Base-by-base conservation (phyloP, 2,113 vertebrate species). In the Naja naja region DNA sequence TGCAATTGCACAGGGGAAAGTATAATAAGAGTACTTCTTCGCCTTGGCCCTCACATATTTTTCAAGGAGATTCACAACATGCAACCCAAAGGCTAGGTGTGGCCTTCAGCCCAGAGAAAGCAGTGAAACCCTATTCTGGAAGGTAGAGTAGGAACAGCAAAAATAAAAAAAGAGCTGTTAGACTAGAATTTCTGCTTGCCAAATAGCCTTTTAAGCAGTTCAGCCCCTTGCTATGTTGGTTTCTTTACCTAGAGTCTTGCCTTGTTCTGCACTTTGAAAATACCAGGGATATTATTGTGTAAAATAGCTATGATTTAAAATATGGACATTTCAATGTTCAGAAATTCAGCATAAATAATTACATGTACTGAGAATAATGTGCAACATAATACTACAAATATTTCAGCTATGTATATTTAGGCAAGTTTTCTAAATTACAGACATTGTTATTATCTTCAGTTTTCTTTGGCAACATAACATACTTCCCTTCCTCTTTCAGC, bases 401-500 rank as follows among this genome's bases (percentile, higher is more conserved):
- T 85, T 54, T 47, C 64, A 58, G 64, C n/a, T 30, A 27, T 69
- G 47, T 39, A 54, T 69, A 45, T n/a, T 74, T 69, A 8, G 49
- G 47, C n/a, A 60, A 69, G 47, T 14, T 49, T 8, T 92, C 52
- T 85, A 54, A 56, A 55, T 92, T 5, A 89, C 16, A 85, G 27
- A 54, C 23, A 69, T 64, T 93, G n/a, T 30, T 53, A 55, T 47
- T 89, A 54, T 43, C 91, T 30, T 30, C 55, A 64, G 49, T 91
- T 87, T 89, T 89, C 34, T 92, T 64, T 92, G 9, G 18, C 43
- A 53, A 88, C 45, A 54, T 54, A 43, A 81, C 18, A 39, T 81
- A 81, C 16, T 34, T 86, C 16, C 47, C 27, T 20, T 3, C 91
- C 94, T 92, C 92, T 85, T 90, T 91, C 91, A 99, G 99, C 95